Conservation (phyloP, 2,888 invertebrate species). For the Dusona sp. region DNA sequence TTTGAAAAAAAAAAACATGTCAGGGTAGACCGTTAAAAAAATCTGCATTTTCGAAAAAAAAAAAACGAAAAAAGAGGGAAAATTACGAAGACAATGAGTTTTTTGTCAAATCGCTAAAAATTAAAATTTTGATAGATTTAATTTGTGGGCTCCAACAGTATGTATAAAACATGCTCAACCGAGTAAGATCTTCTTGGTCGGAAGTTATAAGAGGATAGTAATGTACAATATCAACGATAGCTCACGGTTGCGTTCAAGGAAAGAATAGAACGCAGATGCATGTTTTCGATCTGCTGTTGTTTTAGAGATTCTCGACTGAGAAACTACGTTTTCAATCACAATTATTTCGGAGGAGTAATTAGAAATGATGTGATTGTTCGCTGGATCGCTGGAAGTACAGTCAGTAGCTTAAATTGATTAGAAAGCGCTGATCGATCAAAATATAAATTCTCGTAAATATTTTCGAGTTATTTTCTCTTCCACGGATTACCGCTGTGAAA, state of each 20-base stretch:
- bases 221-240: conserved; percentile 4
- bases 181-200: background rate
- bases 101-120: background rate
- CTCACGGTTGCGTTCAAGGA: background rate
- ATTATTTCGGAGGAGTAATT: background rate
- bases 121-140: background rate
- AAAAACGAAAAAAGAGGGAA: background rate
- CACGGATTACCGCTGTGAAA: background rate
- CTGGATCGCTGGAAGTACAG: background rate
- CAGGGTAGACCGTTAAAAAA: background rate
- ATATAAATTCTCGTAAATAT: background rate
- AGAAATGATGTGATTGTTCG: background rate
- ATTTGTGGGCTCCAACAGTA: background rate
- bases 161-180: background rate
- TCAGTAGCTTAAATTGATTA: background rate
- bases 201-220: background rate
- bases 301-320: background rate
- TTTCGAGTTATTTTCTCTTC: background rate
- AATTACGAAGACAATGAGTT: background rate
- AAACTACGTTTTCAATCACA: no score
- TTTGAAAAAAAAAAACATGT: background rate
- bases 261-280: background rate
- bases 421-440: background rate
- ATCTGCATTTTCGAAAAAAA: background rate
- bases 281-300: background rate